These are phyloP conservation scores for Sogatella furcifera DNA, from an alignment of 1,140 invertebrate species.

Conservation along the genomic window DNA sequence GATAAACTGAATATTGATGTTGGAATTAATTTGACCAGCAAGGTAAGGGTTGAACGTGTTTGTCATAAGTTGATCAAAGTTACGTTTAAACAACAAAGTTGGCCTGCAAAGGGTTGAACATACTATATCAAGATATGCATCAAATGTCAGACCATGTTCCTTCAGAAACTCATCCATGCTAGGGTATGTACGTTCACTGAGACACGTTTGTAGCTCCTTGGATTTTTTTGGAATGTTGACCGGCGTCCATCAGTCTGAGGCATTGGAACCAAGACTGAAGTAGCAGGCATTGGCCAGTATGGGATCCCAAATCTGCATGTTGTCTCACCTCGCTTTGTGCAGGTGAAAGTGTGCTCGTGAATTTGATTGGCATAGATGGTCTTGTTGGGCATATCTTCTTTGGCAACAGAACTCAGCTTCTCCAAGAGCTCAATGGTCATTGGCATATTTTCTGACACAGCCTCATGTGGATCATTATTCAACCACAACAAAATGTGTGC, in stretches of 20 bases:
- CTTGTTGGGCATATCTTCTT: conserved; percentile 17
- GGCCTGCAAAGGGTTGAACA: conserved; percentile 28
- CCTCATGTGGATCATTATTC: conserved; percentile 26
- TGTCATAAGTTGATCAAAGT: conserved; percentile 27
- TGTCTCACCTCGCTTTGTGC: conserved; percentile 27
- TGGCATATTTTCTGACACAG: conserved; percentile 29
- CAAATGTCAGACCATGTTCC: neutral
- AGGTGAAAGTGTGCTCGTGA: conserved; percentile 31
- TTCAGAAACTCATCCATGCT: neutral
- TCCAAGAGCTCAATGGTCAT: conserved; percentile 25
- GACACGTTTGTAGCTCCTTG: conserved; percentile 23
- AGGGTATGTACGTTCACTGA: conserved; percentile 8
- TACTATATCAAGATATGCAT: conserved; percentile 28
- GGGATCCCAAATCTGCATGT: conserved; percentile 29
- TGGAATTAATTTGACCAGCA: conserved; percentile 26
- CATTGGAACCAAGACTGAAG: conserved; percentile 27
- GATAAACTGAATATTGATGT: conserved; percentile 34
- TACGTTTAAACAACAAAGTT: conserved; percentile 26
- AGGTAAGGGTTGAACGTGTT: conserved; percentile 31
- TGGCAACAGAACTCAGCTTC: conserved; percentile 25
- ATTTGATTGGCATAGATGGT: conserved; percentile 28
- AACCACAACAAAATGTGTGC: conserved; percentile 29
- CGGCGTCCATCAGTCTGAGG: conserved; percentile 25
- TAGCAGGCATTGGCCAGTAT: conserved; percentile 19
- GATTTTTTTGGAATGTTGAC: conserved; percentile 25